Conservation (phyloP, 2,888 invertebrate genomes). For the Teinopalpus imperialis region DNA sequence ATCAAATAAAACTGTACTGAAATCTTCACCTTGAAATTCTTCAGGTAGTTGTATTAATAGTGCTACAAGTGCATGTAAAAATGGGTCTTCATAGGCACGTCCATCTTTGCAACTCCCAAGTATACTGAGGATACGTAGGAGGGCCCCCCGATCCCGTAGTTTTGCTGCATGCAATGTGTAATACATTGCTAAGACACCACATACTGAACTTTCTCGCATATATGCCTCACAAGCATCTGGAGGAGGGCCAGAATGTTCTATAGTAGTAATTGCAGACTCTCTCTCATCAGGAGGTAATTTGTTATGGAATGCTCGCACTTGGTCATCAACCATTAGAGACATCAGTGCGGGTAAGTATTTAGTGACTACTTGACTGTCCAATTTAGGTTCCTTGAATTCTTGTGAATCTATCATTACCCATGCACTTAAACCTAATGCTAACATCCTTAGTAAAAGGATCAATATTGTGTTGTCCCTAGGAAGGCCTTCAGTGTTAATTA, state of each 20-base stretch:
- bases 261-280: constrained; percentile 95
- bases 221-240: constrained; percentile 97
- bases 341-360: constrained; percentile 96
- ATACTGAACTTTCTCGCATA: constrained; percentile 94
- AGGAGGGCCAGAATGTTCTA: constrained; percentile 96
- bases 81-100: constrained; percentile 96
- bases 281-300: constrained; percentile 96
- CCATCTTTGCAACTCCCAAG: constrained; percentile 95
- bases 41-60: constrained; percentile 93
- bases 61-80: constrained; percentile 94
- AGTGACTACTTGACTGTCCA: constrained; percentile 95
- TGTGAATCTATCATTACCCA: constrained; percentile 99
- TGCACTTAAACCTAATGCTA: constrained; percentile 95
- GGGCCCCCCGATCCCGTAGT: constrained; percentile 89
- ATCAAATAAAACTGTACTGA: constrained; percentile 97
- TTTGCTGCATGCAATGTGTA: constrained; percentile 95
- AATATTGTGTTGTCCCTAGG: constrained; percentile 96
- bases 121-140: constrained; percentile 93
- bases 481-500: constrained; percentile 93
- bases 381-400: constrained; percentile 96
- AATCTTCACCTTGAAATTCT: constrained; percentile 96
- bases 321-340: constrained; percentile 95
- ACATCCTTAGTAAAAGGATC: constrained; percentile 93
- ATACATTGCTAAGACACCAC: constrained; percentile 96
- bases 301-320: constrained; percentile 90